Percentiles rank a stretch among this genome's conserved stretches.
These are phyloP conservation scores for Micronisus gabar DNA, from an alignment of 2,113 vertebrate genomes.

Conservation along the genomic window DNA sequence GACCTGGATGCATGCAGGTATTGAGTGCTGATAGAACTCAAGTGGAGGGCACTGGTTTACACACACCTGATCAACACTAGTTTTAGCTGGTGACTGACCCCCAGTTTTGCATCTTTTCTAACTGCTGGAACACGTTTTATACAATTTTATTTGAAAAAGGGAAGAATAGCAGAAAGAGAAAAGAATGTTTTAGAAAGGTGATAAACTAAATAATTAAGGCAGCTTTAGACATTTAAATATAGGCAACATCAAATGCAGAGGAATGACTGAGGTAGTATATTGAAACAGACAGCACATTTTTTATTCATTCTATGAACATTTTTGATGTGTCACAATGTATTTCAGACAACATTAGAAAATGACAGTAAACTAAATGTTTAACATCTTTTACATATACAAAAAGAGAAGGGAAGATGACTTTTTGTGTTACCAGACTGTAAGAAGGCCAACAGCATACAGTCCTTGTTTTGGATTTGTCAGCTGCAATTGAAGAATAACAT, in stretches of 20 bases:
- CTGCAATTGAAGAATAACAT: neutral
- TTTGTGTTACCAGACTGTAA: neutral
- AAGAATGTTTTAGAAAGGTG: neutral
- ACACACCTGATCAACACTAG: neutral
- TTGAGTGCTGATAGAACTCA: neutral
- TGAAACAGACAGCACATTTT: constrained; percentile 54
- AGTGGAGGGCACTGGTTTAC: fast-evolving
- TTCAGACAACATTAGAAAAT: constrained; percentile 27
- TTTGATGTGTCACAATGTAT: constrained; percentile 55
- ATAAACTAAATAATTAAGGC: constrained; percentile 17
- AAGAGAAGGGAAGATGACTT: neutral
- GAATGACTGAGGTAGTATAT: neutral
- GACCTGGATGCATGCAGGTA: neutral
- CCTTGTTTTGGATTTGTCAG: neutral
- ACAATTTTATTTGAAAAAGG: neutral
- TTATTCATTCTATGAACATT: constrained; percentile 23
- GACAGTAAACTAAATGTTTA: constrained; percentile 36
- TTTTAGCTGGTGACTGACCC: neutral
- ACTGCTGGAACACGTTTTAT: neutral
- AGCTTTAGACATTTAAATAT: neutral
- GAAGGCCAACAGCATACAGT: neutral
- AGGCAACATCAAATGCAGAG: neutral
- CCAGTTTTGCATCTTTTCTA: neutral
- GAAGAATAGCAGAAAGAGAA: neutral
- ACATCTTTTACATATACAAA: neutral